Base-by-base conservation (phyloP, 2,797 vertebrate genomes). In the Momotus momota region DNA sequence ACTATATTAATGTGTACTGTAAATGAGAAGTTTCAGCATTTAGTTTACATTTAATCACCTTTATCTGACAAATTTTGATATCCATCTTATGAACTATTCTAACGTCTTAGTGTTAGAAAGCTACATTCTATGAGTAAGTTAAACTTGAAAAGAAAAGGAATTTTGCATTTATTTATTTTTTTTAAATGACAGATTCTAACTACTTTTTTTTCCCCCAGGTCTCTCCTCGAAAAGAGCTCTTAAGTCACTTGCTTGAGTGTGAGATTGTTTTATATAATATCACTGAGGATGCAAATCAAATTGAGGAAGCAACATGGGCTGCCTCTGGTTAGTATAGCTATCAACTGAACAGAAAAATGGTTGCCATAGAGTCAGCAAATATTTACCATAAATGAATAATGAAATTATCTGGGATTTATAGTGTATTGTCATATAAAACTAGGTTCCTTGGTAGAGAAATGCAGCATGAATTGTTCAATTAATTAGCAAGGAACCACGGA, bases 211-310 rank as follows among this genome's bases (percentile, higher is more conserved):
- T 97, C 87, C 22, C 19, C 33, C 89, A 99, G 99, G 81, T 79
- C 6, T 58, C 96, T 62, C 86, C 95, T 75, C 97, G 33, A 85
- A 97, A 98, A 4, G 95, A 98, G 23, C 98, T 99, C 4, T 97
- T 99, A 46, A 51, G 67, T 33, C 98, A 94, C 43, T 97, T 99
- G 82, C 96, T 99, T 98, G 97, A 98, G 29, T 99, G 99, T 71
- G 98, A 99, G 4, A 87, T 99, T 10, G 81, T 99, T 6, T 93
- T 99, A 79, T 99, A 99, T 88, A 99, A 99, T 93, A 98, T 99
- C 92, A 98, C 97, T 12, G 99, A 99, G 88, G 90, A 98, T 90
- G 41, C 81, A 2, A 95, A 96, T 46, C 98, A 99, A 94, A 97
- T 98, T 61, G 98, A 98, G 10, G 99, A 99, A 67, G 99, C 99